Evolutionary conservation across 2,888 invertebrate genomes (phyloP).

Genomic region (Hypomecis atomaria): DNA sequence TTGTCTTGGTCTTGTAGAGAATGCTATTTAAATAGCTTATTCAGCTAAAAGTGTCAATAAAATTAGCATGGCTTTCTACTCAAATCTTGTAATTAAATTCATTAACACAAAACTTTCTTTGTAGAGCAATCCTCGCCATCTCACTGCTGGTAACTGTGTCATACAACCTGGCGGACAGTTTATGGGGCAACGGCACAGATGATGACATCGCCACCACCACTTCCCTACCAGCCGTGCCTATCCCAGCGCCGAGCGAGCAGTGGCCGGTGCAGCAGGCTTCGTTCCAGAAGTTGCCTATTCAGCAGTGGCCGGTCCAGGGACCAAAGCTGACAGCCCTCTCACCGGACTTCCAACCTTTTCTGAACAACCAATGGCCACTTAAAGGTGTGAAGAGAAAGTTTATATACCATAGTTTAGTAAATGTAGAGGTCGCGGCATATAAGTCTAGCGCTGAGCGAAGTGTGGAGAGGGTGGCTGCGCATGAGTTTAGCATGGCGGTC

Average conservation of each 20-base stretch:
- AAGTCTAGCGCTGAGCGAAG: too few species aligned
- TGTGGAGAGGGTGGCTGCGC: too few species aligned
- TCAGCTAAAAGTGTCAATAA: too few species aligned
- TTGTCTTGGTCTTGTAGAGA: too few species aligned
- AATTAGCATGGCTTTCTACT: too few species aligned
- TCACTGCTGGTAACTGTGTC: constrained; percentile 82
- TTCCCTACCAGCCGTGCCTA: constrained; percentile 34
- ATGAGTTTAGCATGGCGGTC: too few species aligned
- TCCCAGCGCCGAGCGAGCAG: constrained; percentile 12
- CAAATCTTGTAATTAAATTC: too few species aligned
- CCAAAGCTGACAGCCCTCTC: constrained; percentile 45
- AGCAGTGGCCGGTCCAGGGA: constrained; percentile 31
- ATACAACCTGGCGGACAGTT: constrained; percentile 69
- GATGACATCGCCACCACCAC: constrained; percentile 36
- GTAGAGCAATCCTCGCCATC: constrained; percentile 80
- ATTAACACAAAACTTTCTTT: constrained; percentile 9
- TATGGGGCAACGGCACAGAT: constrained; percentile 45
- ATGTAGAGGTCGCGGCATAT: too few species aligned
- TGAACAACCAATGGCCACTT: constrained; percentile 72
- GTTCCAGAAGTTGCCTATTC: background rate
- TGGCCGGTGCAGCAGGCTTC: constrained; percentile 15
- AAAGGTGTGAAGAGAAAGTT: too few species aligned
- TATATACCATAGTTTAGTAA: too few species aligned
- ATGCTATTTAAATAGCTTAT: too few species aligned
- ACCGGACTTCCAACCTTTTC: constrained; percentile 55